Evolutionary conservation across 2,797 vertebrate species (phyloP), one percentile per base, ranked within the genome.

Genomic region (Catostomus latipinnis): DNA sequence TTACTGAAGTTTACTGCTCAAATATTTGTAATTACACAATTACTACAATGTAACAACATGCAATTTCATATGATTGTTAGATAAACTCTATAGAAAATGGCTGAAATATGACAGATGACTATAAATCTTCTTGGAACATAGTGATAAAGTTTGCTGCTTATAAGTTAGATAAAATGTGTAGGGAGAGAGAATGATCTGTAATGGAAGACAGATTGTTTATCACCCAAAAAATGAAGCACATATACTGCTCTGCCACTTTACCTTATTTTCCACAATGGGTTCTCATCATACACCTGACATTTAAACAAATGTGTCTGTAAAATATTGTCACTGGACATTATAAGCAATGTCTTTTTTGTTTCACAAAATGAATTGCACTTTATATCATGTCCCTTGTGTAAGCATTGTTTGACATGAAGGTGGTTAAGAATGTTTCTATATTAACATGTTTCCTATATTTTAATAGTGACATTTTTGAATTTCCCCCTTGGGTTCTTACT

Each of bases 281-380:
- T 75, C 46, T 48, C 56, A 49, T 46, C 12, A 62, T 75, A 34
- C 14, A 8, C 52, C 61, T 76, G 53, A 54, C 67, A 34, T 63
- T 80, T 52, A 67, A 71, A 71, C 46, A 58, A 63, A 82, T 5
- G 43, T 22, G 52, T 34, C 76, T 34, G 34, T 34, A 34, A 34
- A 46, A 48, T 78, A 81, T 75, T 63, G 71, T 67, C 71, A 71
- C 16, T 79, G 67, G 71, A 54, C 68, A 74, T 82, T 85, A 80
- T 58, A 57, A 77, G 61, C 58, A 53, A 8, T 63, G 57, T 65
- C 52, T 71, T 71, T 63, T 65, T n/a, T 65, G 74, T 62, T 74
- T 78, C 45, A 16, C 13, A 22, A 22, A 22, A 22, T 22, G 1
- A 22, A 22, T 22, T 22, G 22, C 22, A 1, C 22, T 22, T 22